Evolutionary conservation across 2,888 invertebrate genomes (phyloP).

Genomic region (Celastrina argiolus): DNA sequence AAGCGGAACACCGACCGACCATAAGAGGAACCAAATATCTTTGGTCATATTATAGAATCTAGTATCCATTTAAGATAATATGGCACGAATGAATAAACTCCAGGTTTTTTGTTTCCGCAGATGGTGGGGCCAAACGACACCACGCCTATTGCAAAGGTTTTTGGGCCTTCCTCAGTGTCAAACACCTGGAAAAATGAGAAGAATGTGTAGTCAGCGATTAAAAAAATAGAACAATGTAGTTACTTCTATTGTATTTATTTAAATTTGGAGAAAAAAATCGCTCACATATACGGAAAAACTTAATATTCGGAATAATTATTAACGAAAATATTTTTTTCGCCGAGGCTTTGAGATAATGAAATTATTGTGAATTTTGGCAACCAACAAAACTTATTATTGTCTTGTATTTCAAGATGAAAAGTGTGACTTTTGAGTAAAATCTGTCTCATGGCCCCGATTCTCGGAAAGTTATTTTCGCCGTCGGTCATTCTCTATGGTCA

Average conservation of each 20-base stretch:
- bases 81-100: slow-evolving; percentile 73
- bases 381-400: not conserved
- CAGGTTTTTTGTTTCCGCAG: slow-evolving; percentile 76
- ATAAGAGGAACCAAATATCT: not conserved
- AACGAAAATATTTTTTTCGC: too few relatives aligned
- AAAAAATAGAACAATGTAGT: not conserved
- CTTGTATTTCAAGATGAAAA: not conserved
- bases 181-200: slow-evolving; percentile 52
- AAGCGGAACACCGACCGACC: not conserved
- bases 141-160: slow-evolving; percentile 76
- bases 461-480: too few relatives aligned
- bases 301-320: too few relatives aligned
- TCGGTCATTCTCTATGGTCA: too few relatives aligned
- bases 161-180: slow-evolving; percentile 66
- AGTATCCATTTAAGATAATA: slow-evolving; percentile 77
- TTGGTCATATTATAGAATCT: slow-evolving; percentile 44
- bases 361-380: not conserved
- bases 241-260: too few relatives aligned
- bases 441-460: too few relatives aligned
- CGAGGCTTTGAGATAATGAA: too few relatives aligned
- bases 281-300: not conserved
- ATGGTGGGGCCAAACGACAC: slow-evolving; percentile 79
- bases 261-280: too few relatives aligned
- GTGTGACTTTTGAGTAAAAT: too few relatives aligned
- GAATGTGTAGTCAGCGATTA: not conserved